Evolutionary conservation across 2,888 invertebrate species (phyloP).

Genomic region (Tenthredo amoena): DNA sequence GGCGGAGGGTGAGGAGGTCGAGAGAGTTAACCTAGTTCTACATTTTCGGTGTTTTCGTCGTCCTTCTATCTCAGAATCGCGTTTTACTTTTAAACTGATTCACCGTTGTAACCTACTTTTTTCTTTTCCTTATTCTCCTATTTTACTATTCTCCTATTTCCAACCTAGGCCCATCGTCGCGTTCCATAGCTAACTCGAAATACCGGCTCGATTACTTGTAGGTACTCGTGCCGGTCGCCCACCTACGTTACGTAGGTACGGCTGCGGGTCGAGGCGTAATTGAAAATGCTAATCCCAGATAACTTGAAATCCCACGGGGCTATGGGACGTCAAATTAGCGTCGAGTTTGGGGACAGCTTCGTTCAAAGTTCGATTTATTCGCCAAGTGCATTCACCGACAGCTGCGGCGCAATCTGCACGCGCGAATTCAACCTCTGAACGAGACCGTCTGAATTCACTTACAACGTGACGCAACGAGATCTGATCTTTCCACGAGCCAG

Average conservation of each 20-base stretch:
- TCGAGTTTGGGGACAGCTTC: conserved; percentile 46
- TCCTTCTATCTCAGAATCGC: conserved; percentile 31
- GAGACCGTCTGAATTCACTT: conserved; percentile 5
- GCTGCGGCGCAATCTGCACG: conserved; percentile 38
- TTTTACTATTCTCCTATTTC: not conserved
- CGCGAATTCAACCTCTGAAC: conserved; percentile 12
- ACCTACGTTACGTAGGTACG: conserved; percentile 7
- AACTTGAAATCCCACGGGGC: conserved; percentile 44
- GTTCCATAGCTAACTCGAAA: not conserved
- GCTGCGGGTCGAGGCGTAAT: conserved; percentile 40
- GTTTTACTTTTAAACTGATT: conserved; percentile 38
- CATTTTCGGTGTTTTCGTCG: conserved; percentile 68
- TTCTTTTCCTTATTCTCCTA: not conserved
- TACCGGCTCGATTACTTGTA: conserved; percentile 39
- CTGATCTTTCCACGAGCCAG: not conserved
- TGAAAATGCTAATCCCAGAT: conserved; percentile 51
- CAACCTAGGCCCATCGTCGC: not conserved
- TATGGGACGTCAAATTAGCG: conserved; percentile 50
- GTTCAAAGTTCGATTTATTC: conserved; percentile 48
- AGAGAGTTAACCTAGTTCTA: conserved; percentile 72
- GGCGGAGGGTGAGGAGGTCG: conserved; percentile 52
- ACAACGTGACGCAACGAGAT: not conserved
- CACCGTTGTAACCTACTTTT: conserved; percentile 20
- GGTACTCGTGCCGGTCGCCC: conserved; percentile 4
- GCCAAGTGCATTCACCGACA: conserved; percentile 45